Base-by-base conservation (phyloP, 1,140 invertebrate genomes). In the Drosophila bifasciata region DNA sequence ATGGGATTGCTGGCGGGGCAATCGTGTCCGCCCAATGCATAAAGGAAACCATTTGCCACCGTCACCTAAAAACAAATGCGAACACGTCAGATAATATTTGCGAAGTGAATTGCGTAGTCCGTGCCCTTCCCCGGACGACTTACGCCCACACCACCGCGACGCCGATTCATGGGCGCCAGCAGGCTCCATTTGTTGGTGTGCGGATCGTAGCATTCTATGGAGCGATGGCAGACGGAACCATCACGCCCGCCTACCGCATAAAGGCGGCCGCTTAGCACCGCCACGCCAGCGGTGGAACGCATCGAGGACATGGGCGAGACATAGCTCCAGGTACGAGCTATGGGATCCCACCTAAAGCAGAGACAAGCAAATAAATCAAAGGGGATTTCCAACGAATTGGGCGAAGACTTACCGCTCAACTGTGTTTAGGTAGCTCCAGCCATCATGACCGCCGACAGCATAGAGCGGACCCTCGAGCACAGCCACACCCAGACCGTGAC, bases 211-310 rank as follows among this genome's bases (percentile, higher is more conserved):
- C 96, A 96, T 92, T 99, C 98, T 0, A 99, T 97, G 67, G 96
- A 97, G 70, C 96, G 94, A 72, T 99, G 94, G 89, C 98, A 98
- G 0, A 96, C 96, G 79, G 96, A 96, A 23, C 97, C 97, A 92
- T 99, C 98, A 63, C 98, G 94, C 9, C 98, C 98, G 51, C 98
- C 98, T 16, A 98, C 97, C 9, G 97, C 97, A 93, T 98, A 99
- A 43, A 99, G 93, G 89, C 96, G 97, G 78, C 94, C 95, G 90
- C 95, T 95, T 40, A 98, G 93, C n/a, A 97, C 95, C 66, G 96
- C 96, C 15, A 98, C 96, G 9, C 97, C 97, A 59, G 96, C 97
- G 45, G 97, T 97, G 66, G 96, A 97, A 23, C 97, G 93, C 76
- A 96, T 95, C 51, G 95, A 95, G 25, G 94, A 94, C 97, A 98